phyloP scores from a whole-genome alignment of 2,113 vertebrate genomes.

The Mormoops blainvillei region DNA sequence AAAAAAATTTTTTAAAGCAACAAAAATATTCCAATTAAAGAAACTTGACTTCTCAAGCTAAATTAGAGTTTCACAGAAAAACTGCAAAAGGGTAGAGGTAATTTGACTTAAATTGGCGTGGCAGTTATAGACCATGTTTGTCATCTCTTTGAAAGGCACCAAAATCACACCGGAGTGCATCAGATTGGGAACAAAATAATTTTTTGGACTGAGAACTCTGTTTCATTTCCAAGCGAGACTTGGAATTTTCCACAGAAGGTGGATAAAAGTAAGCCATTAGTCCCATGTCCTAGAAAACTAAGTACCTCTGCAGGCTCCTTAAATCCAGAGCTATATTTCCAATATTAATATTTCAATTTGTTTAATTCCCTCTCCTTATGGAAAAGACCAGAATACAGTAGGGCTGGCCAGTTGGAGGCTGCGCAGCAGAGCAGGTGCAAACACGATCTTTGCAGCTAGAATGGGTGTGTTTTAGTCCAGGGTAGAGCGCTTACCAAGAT shows the following conservation, averaged over 20 bases:
- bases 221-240: background rate
- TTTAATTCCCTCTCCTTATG: background rate
- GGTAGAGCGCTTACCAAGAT: background rate
- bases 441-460: background rate
- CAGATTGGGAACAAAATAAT: background rate
- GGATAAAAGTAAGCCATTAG: background rate
- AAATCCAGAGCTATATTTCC: background rate
- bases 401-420: too few relatives aligned
- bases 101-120: background rate
- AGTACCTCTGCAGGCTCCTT: background rate
- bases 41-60: background rate
- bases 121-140: background rate
- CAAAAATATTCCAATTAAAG: background rate
- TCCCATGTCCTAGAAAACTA: background rate
- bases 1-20: background rate
- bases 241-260: background rate
- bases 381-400: background rate
- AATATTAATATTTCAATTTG: background rate
- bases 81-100: background rate
- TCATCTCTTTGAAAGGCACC: background rate
- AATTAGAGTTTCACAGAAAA: background rate
- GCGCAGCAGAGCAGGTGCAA: background rate
- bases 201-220: background rate
- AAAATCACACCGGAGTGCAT: background rate
- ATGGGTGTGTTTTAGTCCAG: background rate